phyloP scores from a whole-genome alignment of 2,888 invertebrate genomes.

The Lepidocyrtoides sp. region DNA sequence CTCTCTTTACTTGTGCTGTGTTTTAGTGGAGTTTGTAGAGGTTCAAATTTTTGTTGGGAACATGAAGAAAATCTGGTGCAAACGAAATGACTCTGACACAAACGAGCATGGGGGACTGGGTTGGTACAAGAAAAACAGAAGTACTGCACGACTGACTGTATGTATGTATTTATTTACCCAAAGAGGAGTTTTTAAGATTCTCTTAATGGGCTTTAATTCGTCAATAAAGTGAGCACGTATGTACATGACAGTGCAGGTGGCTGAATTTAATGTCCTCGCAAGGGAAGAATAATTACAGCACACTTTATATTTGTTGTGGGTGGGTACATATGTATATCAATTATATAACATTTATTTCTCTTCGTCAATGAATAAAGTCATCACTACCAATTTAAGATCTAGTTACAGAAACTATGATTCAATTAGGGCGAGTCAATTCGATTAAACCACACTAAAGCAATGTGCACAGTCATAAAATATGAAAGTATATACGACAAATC shows the following conservation, averaged over 20 bases:
- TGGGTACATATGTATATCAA: not conserved
- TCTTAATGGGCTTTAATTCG: not conserved
- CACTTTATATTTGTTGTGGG: too few species aligned
- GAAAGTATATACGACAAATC: not conserved
- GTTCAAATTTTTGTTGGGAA: too few species aligned
- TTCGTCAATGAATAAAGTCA: slow-evolving; percentile 5
- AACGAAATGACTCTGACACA: too few species aligned
- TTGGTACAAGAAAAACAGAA: too few species aligned
- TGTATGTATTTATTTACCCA: not conserved
- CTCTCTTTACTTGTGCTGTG: too few species aligned
- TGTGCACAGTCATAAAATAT: not conserved
- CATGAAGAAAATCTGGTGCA: too few species aligned
- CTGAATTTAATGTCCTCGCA: not conserved
- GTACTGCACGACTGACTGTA: too few species aligned
- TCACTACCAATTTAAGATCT: not conserved
- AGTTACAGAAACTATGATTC: not conserved
- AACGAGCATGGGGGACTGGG: too few species aligned
- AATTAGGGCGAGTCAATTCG: slow-evolving; percentile 20
- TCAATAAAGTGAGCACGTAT: not conserved
- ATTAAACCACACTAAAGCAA: not conserved
- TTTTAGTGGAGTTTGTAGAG: too few species aligned
- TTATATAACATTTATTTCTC: not conserved
- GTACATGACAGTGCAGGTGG: not conserved
- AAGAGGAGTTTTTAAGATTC: not conserved
- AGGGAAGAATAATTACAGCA: not conserved